These are phyloP conservation scores for Capreolus pygargus DNA, from an alignment of 2,113 vertebrate genomes.

Conservation along the genomic window DNA sequence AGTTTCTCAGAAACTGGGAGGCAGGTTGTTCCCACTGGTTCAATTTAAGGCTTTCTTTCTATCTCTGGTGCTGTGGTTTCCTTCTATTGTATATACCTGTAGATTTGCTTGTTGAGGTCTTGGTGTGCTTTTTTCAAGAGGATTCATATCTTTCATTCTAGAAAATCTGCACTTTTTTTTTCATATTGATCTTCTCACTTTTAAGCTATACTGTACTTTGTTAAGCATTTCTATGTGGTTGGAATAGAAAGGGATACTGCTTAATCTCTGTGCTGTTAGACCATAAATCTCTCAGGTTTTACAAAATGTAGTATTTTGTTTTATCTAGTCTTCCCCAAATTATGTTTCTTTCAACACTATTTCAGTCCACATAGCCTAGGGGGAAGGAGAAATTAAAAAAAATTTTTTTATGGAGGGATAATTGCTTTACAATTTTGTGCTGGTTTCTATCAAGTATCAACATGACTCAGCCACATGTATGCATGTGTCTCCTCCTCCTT, in stretches of 20 bases:
- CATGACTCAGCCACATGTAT: not conserved
- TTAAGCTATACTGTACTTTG: not conserved
- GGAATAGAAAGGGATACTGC: not conserved
- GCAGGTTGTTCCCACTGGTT: not conserved
- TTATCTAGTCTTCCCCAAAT: not conserved
- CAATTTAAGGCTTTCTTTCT: not conserved
- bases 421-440: not conserved
- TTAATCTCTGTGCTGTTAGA: not conserved
- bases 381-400: not conserved
- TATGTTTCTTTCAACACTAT: not conserved
- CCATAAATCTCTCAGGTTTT: constrained; percentile 1
- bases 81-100: not conserved
- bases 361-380: not conserved
- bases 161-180: not conserved
- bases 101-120: constrained; percentile 9
- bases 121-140: not conserved
- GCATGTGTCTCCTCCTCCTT: not conserved
- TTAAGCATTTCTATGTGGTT: constrained; percentile 36
- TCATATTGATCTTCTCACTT: not conserved
- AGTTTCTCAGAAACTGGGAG: not conserved
- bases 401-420: not conserved
- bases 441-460: not conserved
- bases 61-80: not conserved
- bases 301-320: not conserved
- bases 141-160: not conserved